Conservation (phyloP, 2,888 invertebrate genomes). For the Watsonalla binaria region DNA sequence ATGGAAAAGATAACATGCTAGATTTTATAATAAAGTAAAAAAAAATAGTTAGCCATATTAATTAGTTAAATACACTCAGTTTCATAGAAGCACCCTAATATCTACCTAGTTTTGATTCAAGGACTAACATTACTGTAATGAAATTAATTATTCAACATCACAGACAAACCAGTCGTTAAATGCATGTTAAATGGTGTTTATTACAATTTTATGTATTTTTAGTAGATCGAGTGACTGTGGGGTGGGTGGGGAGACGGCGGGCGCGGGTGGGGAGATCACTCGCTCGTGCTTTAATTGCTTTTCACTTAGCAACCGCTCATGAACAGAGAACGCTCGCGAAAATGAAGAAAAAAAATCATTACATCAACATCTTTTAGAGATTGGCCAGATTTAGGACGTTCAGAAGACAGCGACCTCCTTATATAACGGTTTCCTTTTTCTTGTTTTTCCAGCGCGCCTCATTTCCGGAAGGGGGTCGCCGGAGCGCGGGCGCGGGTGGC, state of each 20-base stretch:
- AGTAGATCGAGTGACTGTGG: constrained; percentile 58
- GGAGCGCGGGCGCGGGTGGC: constrained; percentile 63
- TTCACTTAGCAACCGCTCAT: constrained; percentile 79
- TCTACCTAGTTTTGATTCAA: no score
- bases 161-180: background rate
- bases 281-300: constrained; percentile 79
- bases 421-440: constrained; percentile 73
- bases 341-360: constrained; percentile 78
- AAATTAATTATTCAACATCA: constrained; percentile 21
- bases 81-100: no score
- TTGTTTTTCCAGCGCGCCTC: constrained; percentile 77
- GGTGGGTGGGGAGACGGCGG: constrained; percentile 32
- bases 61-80: no score
- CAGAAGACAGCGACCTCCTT: constrained; percentile 69
- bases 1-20: no score
- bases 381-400: constrained; percentile 75
- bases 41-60: no score
- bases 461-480: constrained; percentile 72
- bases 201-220: constrained; percentile 53
- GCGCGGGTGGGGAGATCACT: constrained; percentile 64
- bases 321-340: constrained; percentile 71
- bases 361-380: constrained; percentile 77
- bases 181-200: constrained; percentile 16
- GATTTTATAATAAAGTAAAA: no score
- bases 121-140: constrained; percentile 3